Conservation (phyloP, 1,140 invertebrate genomes). For the Holotrichia oblita region DNA sequence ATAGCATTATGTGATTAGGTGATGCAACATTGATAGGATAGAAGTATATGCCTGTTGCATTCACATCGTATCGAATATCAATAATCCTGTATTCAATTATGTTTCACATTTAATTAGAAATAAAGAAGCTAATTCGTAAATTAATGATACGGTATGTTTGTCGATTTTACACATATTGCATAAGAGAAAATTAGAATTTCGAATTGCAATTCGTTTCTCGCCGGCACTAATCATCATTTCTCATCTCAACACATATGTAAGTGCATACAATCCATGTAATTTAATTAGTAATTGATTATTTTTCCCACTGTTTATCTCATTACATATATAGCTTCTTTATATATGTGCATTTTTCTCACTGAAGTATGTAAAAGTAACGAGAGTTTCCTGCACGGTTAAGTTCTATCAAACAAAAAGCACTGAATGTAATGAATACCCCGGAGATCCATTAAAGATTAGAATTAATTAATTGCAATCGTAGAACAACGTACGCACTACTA, state of each 20-base stretch:
- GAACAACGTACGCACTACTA: constrained; percentile 4
- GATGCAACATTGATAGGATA: no score
- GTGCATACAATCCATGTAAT: not conserved
- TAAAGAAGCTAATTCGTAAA: no score
- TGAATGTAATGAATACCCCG: constrained; percentile 22
- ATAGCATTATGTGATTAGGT: no score
- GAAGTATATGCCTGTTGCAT: no score
- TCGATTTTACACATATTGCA: not conserved
- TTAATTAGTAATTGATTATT: constrained; percentile 1
- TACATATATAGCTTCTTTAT: constrained; percentile 18
- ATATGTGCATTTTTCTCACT: constrained; percentile 30
- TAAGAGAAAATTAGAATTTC: not conserved
- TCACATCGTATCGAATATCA: no score
- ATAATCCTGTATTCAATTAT: no score
- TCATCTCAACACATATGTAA: not conserved
- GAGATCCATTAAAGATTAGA: constrained; percentile 26
- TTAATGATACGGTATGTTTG: not conserved
- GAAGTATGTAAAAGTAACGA: constrained; percentile 1
- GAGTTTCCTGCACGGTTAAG: constrained; percentile 1
- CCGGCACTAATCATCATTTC: constrained; percentile 9
- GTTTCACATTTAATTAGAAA: no score
- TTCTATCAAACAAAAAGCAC: constrained; percentile 17
- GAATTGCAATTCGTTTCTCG: not conserved
- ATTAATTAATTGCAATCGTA: constrained; percentile 23
- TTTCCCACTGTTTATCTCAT: constrained; percentile 24